Conservation (phyloP, 2,113 vertebrate species). For the Tachysurus fulvidraco region DNA sequence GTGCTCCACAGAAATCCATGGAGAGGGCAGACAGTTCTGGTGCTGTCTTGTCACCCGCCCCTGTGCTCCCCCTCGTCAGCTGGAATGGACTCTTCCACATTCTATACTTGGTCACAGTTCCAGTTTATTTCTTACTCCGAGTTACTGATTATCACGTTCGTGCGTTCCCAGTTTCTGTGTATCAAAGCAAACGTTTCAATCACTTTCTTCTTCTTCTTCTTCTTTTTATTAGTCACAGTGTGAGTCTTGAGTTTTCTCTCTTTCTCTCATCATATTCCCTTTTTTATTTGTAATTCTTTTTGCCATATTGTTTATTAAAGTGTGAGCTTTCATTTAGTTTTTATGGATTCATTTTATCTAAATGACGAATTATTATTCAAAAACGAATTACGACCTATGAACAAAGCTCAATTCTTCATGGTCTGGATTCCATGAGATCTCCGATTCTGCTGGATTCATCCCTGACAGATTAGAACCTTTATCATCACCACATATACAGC, state of each 20-base stretch:
- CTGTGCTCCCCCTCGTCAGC: neutral
- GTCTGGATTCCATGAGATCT: neutral
- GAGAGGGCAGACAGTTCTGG: neutral
- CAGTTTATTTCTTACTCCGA: neutral
- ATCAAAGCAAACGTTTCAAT: neutral
- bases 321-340: neutral
- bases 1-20: neutral
- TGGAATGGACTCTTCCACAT: neutral
- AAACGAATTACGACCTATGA: neutral
- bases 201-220: neutral
- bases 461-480: too few relatives aligned
- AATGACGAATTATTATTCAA: neutral
- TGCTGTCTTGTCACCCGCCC: neutral
- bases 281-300: neutral
- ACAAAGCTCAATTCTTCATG: neutral
- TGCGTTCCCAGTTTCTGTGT: neutral
- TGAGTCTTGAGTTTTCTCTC: neutral
- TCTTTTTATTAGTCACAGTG: neutral
- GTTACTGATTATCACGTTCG: neutral
- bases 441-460: neutral
- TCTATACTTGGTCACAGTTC: slow-evolving; percentile 11
- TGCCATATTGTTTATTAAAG: neutral
- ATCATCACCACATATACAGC: too few relatives aligned
- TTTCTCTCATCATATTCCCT: neutral
- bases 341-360: neutral